Percentiles rank a stretch among this genome's conserved stretches.
These are phyloP conservation scores for Dromococcyx pavoninus DNA, from an alignment of 2,797 vertebrate species.

Conservation along the genomic window DNA sequence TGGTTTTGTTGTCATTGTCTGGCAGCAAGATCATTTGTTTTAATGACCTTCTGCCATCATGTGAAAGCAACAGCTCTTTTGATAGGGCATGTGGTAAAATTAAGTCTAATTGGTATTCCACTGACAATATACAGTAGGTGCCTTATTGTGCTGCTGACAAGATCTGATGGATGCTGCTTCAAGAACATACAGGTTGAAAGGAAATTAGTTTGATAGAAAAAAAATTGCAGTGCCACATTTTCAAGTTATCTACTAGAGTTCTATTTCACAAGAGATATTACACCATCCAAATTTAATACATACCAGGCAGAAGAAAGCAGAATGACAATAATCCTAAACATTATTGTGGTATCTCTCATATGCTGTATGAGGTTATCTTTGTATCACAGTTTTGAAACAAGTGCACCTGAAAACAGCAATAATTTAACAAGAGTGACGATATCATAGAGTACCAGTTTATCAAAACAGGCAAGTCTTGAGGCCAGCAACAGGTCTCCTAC, in stretches of 20 bases:
- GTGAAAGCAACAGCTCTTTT: conserved; percentile 55
- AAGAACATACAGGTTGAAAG: conserved; percentile 25
- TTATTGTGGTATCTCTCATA: neutral
- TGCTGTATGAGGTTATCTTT: neutral
- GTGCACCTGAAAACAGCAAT: neutral
- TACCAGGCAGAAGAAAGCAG: neutral
- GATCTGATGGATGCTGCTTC: conserved; percentile 50
- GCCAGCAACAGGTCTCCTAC: neutral
- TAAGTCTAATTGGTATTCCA: conserved; percentile 66
- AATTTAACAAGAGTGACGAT: neutral
- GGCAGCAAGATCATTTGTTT: conserved; percentile 56
- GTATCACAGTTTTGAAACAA: neutral
- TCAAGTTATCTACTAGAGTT: conserved; percentile 5
- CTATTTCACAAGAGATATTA: conserved; percentile 31
- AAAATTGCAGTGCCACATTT: neutral
- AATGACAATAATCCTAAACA: conserved; percentile 9
- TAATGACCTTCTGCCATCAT: conserved; percentile 67
- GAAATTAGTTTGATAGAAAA: conserved; percentile 46
- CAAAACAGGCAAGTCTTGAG: neutral
- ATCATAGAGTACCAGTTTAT: neutral
- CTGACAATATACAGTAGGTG: conserved; percentile 47
- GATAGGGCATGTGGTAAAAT: conserved; percentile 47
- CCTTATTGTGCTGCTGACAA: conserved; percentile 54
- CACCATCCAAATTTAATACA: conserved; percentile 13
- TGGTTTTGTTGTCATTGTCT: conserved; percentile 52